phyloP scores from a whole-genome alignment of 2,113 vertebrate genomes.

The Athene noctua region DNA sequence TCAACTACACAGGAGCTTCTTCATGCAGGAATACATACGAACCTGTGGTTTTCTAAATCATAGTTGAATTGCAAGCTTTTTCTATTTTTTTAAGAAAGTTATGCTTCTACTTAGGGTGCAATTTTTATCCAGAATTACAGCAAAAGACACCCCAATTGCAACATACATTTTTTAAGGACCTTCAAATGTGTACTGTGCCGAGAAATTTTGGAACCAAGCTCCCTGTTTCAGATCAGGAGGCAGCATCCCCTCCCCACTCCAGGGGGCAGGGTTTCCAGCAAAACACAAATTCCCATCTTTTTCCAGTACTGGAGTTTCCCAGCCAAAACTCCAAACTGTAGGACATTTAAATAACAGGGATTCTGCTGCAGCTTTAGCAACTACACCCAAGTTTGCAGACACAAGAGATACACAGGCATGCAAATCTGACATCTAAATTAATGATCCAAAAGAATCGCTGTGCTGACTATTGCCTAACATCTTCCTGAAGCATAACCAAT shows the following conservation, averaged over 20 bases:
- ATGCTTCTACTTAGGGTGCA: not conserved
- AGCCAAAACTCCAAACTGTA: not conserved
- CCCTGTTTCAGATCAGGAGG: not conserved
- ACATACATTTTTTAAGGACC: not conserved
- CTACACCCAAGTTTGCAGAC: not conserved
- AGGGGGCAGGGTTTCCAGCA: not conserved
- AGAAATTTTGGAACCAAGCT: not conserved
- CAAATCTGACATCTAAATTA: not conserved
- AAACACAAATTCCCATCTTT: not conserved
- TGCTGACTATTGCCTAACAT: not conserved
- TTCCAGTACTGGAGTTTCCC: not conserved
- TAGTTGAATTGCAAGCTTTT: not conserved
- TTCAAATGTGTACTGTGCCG: fast-evolving
- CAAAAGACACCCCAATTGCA: not conserved
- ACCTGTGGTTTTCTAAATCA: not conserved
- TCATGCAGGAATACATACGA: not conserved
- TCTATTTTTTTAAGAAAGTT: no score
- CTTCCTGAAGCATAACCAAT: not conserved
- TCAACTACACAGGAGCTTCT: not conserved
- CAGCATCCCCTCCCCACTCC: fast-evolving
- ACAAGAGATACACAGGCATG: not conserved
- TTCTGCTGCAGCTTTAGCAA: not conserved
- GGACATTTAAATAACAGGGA: not conserved
- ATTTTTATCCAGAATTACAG: not conserved
- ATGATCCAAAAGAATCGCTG: not conserved